Percentiles rank a stretch among this genome's conserved stretches.
phyloP scores from a whole-genome alignment of 2,888 invertebrate genomes.

The Aethes cnicana region DNA sequence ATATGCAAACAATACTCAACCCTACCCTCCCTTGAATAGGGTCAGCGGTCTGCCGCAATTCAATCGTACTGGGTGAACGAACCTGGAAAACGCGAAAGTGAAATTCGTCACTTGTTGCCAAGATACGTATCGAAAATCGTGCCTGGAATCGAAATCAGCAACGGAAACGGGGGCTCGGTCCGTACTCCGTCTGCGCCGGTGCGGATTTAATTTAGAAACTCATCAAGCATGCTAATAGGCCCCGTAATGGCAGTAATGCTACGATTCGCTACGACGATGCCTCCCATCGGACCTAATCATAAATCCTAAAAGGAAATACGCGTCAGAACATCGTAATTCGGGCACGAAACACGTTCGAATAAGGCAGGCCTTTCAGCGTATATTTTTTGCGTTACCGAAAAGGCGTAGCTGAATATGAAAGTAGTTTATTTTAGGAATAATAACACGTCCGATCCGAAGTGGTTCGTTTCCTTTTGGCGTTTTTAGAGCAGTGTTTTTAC shows the following conservation, averaged over 20 bases:
- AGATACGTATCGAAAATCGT: constrained; percentile 51
- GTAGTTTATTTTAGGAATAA: neutral
- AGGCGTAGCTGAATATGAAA: neutral
- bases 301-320: neutral
- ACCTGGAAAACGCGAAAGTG: constrained; percentile 62
- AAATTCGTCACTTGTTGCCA: constrained; percentile 70
- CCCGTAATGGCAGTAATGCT: constrained; percentile 32
- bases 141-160: constrained; percentile 46
- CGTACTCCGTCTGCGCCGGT: constrained; percentile 37
- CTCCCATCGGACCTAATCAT: neutral
- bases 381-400: constrained; percentile 4
- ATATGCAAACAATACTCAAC: constrained; percentile 26
- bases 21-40: constrained; percentile 29
- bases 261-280: constrained; percentile 22
- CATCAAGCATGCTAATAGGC: constrained; percentile 40
- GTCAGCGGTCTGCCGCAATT: constrained; percentile 33
- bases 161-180: constrained; percentile 45
- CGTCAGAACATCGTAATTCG: neutral
- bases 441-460: neutral
- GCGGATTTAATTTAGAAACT: constrained; percentile 36
- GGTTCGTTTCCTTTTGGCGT: neutral
- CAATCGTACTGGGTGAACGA: constrained; percentile 50
- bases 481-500: too few relatives aligned
- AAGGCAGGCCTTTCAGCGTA: constrained; percentile 1
- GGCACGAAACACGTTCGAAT: neutral